Evolutionary conservation across 2,888 invertebrate species (phyloP), one percentile per base, ranked within the genome.

Genomic region (Archips xylosteana): DNA sequence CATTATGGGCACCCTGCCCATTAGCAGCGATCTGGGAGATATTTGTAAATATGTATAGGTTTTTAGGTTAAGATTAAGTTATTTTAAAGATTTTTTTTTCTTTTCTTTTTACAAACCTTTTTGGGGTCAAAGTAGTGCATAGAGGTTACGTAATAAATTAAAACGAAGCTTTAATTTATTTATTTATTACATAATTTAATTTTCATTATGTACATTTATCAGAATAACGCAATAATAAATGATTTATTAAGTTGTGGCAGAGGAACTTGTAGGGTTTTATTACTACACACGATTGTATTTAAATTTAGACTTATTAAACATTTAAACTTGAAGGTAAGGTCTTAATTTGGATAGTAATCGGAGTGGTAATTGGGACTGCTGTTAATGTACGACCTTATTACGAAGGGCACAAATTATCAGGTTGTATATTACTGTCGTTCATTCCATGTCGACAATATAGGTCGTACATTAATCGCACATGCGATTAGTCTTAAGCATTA

Each of bases 141-240:
- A 23, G 23, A 23, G 23, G 23, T 23, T 23, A 45, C 8, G 0
- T 3, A 57, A 32, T 57, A 57, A 57, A 57, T 57, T 3, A 57
- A 32, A 57, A 32, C 45, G 2, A 57, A 47, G 32, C 39, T 63
- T 57, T 12, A 15, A 70, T 47, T 57, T 23, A 64, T 70, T 39
- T 47, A 70, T 70, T 63, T 63, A 64, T 70, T 64, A 70, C 63
- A 59, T 70, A 64, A 54, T 23, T 54, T 23, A 54, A 70, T 45
- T 45, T 47, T 15, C 32, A 15, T 15, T 61, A 69, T 70, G 63
- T 64, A 70, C 70, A 64, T 57, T 70, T 64, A 5, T 45, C 32
- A 32, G 32, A 32, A 32, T 32, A 57, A 57, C 12, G 12, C 9
- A 57, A 57, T 32, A 57, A 32, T 10, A 57, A 57, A 57, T 6